phyloP scores from a whole-genome alignment of 2,113 vertebrate species.

The Dicrurus megarhynchus region DNA sequence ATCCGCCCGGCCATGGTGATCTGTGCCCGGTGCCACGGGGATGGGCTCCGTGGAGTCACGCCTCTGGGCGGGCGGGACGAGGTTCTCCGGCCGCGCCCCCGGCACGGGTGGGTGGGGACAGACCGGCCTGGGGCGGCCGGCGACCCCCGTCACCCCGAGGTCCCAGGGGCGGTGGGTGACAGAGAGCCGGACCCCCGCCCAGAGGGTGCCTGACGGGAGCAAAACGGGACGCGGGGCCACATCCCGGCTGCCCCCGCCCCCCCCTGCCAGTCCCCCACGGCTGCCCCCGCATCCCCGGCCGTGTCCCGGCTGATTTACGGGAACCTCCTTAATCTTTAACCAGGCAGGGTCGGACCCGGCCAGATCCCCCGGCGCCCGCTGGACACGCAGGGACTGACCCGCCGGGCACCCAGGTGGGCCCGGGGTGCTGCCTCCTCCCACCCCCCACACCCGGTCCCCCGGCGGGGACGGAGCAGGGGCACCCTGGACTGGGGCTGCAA shows the following conservation, averaged over 20 bases:
- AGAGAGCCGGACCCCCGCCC: neutral
- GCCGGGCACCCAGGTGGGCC: neutral
- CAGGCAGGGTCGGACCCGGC: neutral
- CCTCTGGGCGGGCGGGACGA: neutral
- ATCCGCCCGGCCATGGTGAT: neutral
- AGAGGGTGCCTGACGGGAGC: too few species aligned
- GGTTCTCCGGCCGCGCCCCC: neutral
- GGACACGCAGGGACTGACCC: neutral
- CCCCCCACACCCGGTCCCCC: accelerated
- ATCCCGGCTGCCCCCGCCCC: neutral
- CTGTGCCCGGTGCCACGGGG: accelerated
- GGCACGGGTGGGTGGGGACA: neutral
- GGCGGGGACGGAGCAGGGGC: neutral
- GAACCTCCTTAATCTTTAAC: conserved; percentile 47
- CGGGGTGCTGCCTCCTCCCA: neutral
- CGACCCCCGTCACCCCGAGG: too few species aligned
- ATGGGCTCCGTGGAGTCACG: neutral
- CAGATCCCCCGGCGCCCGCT: neutral
- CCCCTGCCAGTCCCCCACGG: neutral
- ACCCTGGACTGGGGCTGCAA: too few species aligned
- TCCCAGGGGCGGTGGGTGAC: neutral
- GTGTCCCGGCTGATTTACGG: neutral
- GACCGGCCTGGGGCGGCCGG: neutral
- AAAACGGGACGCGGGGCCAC: neutral
- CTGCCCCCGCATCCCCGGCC: neutral